These are phyloP conservation scores for Hyposoter didymator DNA, from an alignment of 2,888 invertebrate genomes.

Conservation along the genomic window DNA sequence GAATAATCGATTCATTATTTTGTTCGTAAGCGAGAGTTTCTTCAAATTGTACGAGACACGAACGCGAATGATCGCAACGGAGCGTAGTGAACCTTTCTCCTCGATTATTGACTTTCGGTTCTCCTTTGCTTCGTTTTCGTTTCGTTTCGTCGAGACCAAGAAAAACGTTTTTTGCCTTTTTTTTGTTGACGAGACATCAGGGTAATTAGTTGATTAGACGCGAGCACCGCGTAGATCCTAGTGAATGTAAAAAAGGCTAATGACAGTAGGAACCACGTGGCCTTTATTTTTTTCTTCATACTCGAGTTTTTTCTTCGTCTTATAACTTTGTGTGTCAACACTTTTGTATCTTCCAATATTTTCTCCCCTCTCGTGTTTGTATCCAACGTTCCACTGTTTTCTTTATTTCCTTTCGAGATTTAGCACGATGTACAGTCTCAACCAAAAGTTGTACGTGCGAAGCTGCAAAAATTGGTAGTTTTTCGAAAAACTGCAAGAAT, in stretches of 20 bases:
- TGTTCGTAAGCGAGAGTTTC: too few relatives aligned
- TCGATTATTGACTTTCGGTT: constrained; percentile 25
- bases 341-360: background rate
- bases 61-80: constrained; percentile 32
- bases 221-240: constrained; percentile 6
- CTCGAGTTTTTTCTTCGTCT: background rate
- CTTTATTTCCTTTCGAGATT: background rate
- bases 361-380: background rate
- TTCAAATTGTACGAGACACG: constrained; percentile 21
- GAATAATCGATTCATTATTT: background rate
- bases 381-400: background rate
- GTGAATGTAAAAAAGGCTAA: background rate
- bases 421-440: constrained; percentile 12
- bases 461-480: background rate
- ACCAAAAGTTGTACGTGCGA: background rate
- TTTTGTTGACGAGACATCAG: background rate
- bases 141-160: background rate
- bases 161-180: background rate
- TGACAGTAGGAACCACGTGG: background rate
- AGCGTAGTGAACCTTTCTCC: constrained; percentile 22
- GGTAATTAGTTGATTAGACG: background rate
- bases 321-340: background rate
- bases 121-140: constrained; percentile 13
- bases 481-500: background rate
- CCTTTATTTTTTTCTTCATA: background rate